phyloP scores from a whole-genome alignment of 2,113 vertebrate species.

The Oncorhynchus masou region DNA sequence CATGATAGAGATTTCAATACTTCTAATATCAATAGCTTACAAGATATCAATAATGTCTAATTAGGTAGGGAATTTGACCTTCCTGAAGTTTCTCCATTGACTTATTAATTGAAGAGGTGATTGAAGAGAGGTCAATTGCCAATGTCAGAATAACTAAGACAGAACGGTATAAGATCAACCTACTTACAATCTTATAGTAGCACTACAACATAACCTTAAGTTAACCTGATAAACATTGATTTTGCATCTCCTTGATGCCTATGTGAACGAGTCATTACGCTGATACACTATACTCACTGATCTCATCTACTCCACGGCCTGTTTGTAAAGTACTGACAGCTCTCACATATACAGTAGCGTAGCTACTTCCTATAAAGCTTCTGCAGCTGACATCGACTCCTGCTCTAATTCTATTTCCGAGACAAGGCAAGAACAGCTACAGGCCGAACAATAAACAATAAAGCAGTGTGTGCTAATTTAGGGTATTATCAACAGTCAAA shows the following conservation, averaged over 20 bases:
- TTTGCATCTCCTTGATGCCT: constrained; percentile 58
- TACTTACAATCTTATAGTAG: not conserved
- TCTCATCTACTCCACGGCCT: constrained; percentile 20
- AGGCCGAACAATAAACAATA: constrained; percentile 28
- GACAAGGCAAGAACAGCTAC: not conserved
- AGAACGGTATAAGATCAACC: not conserved
- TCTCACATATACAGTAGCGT: constrained; percentile 1
- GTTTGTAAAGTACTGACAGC: constrained; percentile 20
- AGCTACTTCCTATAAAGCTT: constrained; percentile 20
- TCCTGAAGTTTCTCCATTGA: not conserved
- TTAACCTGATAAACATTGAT: constrained; percentile 64
- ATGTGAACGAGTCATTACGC: constrained; percentile 46
- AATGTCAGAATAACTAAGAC: not conserved
- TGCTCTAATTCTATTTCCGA: constrained; percentile 33
- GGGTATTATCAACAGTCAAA: too few species aligned
- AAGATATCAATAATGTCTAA: not conserved
- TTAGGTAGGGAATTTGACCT: not conserved
- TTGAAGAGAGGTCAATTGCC: not conserved
- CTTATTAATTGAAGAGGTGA: not conserved
- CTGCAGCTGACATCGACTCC: constrained; percentile 22
- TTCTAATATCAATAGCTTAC: not conserved
- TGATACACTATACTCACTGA: constrained; percentile 37
- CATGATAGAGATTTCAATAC: not conserved
- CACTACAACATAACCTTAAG: constrained; percentile 19
- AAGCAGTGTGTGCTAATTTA: too few species aligned